A percentile compares a stretch with the other conserved stretches of the same genome.
These are phyloP conservation scores for Mustela nigripes DNA, from an alignment of 2,113 vertebrate species.

Conservation along the genomic window DNA sequence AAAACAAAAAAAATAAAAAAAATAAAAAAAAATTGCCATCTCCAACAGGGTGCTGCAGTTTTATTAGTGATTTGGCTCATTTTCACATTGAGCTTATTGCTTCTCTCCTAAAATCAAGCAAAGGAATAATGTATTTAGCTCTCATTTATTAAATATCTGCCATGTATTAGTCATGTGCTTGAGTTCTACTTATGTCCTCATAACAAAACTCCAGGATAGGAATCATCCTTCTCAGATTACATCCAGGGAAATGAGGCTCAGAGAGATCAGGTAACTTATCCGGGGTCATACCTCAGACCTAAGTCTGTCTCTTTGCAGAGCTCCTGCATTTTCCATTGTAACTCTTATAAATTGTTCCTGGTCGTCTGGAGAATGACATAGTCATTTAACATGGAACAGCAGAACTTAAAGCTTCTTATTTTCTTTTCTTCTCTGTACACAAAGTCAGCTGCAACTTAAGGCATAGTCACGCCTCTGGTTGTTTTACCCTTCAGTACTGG, in stretches of 20 bases:
- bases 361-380: not conserved
- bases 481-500: not conserved
- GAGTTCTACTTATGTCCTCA: not conserved
- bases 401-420: not conserved
- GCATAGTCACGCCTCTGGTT: not conserved
- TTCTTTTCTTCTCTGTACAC: slow-evolving; percentile 42
- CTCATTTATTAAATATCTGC: not conserved
- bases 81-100: slow-evolving; percentile 16
- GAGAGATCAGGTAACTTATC: not conserved
- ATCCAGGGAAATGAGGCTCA: not conserved
- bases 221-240: slow-evolving; percentile 33
- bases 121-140: not conserved
- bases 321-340: not conserved
- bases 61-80: slow-evolving; percentile 12
- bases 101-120: not conserved
- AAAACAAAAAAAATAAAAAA: not conserved
- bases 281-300: not conserved
- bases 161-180: not conserved
- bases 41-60: not conserved
- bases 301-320: slow-evolving; percentile 16
- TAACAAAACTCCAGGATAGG: not conserved
- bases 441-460: not conserved
- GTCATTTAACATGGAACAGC: not conserved
- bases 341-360: not conserved
- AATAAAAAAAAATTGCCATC: not conserved